Conservation (phyloP, 2,113 vertebrate species). For the Pipra filicauda region DNA sequence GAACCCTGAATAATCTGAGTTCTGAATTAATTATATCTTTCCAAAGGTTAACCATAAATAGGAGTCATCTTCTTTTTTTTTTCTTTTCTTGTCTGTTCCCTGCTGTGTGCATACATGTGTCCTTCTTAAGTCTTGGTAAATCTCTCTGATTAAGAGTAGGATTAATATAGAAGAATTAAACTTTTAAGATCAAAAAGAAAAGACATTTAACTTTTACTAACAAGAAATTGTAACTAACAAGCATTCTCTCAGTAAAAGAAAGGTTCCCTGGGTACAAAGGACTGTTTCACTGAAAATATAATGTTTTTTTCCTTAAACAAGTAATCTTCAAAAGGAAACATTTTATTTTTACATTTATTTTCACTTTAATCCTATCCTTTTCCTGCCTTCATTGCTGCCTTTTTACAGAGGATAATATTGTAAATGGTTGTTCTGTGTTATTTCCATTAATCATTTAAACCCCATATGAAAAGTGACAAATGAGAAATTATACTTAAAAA, state of each 20-base stretch:
- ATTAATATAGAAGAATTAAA: slow-evolving; percentile 61
- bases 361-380: background rate
- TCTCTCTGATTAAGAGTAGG: slow-evolving; percentile 51
- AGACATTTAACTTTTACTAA: slow-evolving; percentile 38
- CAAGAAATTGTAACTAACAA: slow-evolving; percentile 44
- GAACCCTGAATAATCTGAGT: slow-evolving; percentile 47
- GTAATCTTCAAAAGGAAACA: slow-evolving; percentile 23
- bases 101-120: slow-evolving; percentile 18
- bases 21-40: slow-evolving; percentile 57
- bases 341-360: slow-evolving; percentile 38
- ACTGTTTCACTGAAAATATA: slow-evolving; percentile 7
- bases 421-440: background rate
- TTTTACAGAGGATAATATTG: background rate
- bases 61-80: background rate
- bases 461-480: background rate
- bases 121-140: slow-evolving; percentile 48
- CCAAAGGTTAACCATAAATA: slow-evolving; percentile 51
- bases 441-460: background rate
- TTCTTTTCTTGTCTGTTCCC: background rate
- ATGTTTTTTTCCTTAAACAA: background rate
- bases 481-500: background rate
- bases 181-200: slow-evolving; percentile 49
- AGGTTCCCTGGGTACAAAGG: background rate
- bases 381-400: background rate
- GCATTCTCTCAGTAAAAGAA: slow-evolving; percentile 30